phyloP scores from a whole-genome alignment of 1,140 invertebrate species.

The Diorhabda sublineata region DNA sequence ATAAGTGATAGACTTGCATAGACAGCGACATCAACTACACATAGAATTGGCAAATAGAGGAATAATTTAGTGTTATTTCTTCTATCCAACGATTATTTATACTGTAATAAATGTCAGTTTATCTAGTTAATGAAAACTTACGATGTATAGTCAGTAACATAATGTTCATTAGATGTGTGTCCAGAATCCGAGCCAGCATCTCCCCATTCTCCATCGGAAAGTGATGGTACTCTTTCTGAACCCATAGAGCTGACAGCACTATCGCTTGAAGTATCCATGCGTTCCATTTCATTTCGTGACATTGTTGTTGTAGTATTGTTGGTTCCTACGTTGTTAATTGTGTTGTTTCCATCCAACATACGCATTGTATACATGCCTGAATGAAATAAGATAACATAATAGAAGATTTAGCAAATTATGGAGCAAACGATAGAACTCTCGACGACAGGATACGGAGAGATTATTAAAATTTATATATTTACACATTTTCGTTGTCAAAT shows the following conservation, averaged over 20 bases:
- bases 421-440: too few relatives aligned
- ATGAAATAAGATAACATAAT: conserved; percentile 33
- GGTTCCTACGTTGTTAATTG: conserved; percentile 42
- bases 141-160: conserved; percentile 55
- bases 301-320: conserved; percentile 45
- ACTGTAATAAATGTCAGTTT: neutral
- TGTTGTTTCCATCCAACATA: conserved; percentile 63
- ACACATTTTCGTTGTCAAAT: too few relatives aligned
- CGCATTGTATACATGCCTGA: conserved; percentile 82
- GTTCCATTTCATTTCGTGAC: conserved; percentile 55
- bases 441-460: too few relatives aligned
- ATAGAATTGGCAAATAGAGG: too few relatives aligned
- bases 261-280: conserved; percentile 76
- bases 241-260: conserved; percentile 89
- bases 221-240: conserved; percentile 79
- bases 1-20: too few relatives aligned
- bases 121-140: conserved; percentile 16
- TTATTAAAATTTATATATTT: too few relatives aligned
- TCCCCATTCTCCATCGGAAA: conserved; percentile 85
- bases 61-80: too few relatives aligned
- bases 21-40: too few relatives aligned
- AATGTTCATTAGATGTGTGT: conserved; percentile 59
- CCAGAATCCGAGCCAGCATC: conserved; percentile 80
- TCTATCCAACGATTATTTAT: neutral
- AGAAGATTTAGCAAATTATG: too few relatives aligned